These are phyloP conservation scores for Andrena camellia DNA, from an alignment of 2,888 invertebrate genomes.

Conservation along the genomic window DNA sequence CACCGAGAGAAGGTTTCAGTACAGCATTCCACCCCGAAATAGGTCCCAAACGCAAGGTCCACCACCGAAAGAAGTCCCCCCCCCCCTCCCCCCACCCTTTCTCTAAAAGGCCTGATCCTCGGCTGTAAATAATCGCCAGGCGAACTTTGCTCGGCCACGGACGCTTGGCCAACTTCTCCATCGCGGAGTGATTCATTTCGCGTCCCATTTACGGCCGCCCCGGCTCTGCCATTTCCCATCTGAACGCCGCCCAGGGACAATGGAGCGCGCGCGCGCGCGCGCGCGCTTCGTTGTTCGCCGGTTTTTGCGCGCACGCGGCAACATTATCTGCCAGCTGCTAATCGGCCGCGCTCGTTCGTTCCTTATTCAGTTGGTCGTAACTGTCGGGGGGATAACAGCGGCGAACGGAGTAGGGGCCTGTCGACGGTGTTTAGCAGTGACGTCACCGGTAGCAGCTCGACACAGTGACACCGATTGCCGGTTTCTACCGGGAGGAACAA, in stretches of 20 bases:
- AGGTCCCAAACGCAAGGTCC: too few relatives aligned
- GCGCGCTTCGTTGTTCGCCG: constrained; percentile 35
- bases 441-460: constrained; percentile 75
- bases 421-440: constrained; percentile 70
- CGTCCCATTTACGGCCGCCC: constrained; percentile 23
- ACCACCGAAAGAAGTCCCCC: too few relatives aligned
- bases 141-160: background rate
- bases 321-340: constrained; percentile 70
- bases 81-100: too few relatives aligned
- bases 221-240: background rate
- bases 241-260: constrained; percentile 28
- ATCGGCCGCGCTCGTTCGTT: constrained; percentile 66
- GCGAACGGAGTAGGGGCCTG: constrained; percentile 29
- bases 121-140: too few relatives aligned
- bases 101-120: too few relatives aligned
- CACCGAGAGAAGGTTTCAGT: too few relatives aligned
- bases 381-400: constrained; percentile 45
- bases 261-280: constrained; percentile 39
- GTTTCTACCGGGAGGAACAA: constrained; percentile 57
- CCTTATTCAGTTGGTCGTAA: constrained; percentile 69
- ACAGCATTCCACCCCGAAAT: too few relatives aligned
- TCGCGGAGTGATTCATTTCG: constrained; percentile 19
- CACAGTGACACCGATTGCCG: constrained; percentile 78
- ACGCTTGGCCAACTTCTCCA: background rate
- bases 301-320: constrained; percentile 56